Conservation (phyloP, 2,888 invertebrate species). For the Zeuzera pyrina region DNA sequence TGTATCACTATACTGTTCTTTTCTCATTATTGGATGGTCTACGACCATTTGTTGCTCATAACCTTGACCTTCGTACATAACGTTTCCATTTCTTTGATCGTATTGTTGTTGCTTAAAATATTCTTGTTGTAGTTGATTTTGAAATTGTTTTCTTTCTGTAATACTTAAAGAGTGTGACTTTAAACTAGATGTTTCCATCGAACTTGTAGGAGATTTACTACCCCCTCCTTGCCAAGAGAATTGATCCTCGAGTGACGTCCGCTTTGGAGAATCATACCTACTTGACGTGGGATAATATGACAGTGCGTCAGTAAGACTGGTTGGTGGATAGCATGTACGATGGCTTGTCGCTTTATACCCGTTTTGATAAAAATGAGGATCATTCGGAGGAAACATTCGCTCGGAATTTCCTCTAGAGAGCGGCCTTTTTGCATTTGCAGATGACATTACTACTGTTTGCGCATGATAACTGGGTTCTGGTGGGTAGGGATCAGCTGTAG, state of each 20-base stretch:
- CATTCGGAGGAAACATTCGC: slow-evolving; percentile 59
- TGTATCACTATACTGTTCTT: slow-evolving; percentile 61
- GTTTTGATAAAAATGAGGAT: slow-evolving; percentile 72
- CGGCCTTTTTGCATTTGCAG: slow-evolving; percentile 54
- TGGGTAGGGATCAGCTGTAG: slow-evolving; percentile 58
- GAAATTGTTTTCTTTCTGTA: slow-evolving; percentile 68
- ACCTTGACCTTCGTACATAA: slow-evolving; percentile 45
- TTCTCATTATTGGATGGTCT: slow-evolving; percentile 41
- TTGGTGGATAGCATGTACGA: slow-evolving; percentile 79
- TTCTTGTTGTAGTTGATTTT: slow-evolving; percentile 69
- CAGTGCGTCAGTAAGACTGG: slow-evolving; percentile 84
- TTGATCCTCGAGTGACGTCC: slow-evolving; percentile 74
- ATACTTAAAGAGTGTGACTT: slow-evolving; percentile 74
- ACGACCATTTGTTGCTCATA: slow-evolving; percentile 40
- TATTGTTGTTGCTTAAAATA: slow-evolving; percentile 70
- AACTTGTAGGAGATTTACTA: slow-evolving; percentile 75
- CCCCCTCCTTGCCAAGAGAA: slow-evolving; percentile 74
- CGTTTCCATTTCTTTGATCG: slow-evolving; percentile 64
- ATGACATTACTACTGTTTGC: slow-evolving; percentile 65
- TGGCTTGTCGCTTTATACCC: slow-evolving; percentile 78
- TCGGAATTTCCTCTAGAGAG: slow-evolving; percentile 74
- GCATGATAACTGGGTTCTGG: slow-evolving; percentile 73
- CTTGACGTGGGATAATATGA: slow-evolving; percentile 86
- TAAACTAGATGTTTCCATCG: slow-evolving; percentile 69
- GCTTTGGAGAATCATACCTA: slow-evolving; percentile 71